phyloP scores from a whole-genome alignment of 1,140 invertebrate species.

The Ericerus pela region DNA sequence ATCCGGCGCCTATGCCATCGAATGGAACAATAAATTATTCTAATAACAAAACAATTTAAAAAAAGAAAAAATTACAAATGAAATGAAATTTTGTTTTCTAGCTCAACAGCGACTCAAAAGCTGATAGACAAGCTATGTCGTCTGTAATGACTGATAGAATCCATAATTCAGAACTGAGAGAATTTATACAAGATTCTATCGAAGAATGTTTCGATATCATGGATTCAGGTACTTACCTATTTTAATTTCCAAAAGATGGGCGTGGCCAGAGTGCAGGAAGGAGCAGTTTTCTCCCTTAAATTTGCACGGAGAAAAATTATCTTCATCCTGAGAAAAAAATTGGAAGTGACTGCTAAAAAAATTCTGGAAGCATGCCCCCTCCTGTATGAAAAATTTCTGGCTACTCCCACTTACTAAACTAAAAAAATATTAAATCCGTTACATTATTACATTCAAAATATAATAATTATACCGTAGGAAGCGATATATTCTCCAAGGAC shows the following conservation, averaged over 20 bases:
- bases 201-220: slow-evolving; percentile 24
- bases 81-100: slow-evolving; percentile 14
- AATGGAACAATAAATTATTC: too few relatives aligned
- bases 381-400: not conserved
- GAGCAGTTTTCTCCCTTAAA: too few relatives aligned
- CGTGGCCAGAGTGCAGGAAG: too few relatives aligned
- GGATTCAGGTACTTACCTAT: slow-evolving; percentile 17
- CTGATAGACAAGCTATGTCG: slow-evolving; percentile 19
- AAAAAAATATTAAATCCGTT: not conserved
- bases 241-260: not conserved
- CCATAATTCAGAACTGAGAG: slow-evolving; percentile 21
- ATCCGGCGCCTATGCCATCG: too few relatives aligned
- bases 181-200: slow-evolving; percentile 23
- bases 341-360: too few relatives aligned
- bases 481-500: not conserved
- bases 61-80: not conserved
- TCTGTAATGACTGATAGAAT: slow-evolving; percentile 21
- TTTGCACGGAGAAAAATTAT: too few relatives aligned
- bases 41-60: not conserved
- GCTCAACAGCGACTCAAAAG: slow-evolving; percentile 19
- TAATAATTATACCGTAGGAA: not conserved
- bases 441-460: not conserved
- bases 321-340: too few relatives aligned
- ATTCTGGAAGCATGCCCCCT: not conserved
- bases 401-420: not conserved